A percentile compares a stretch with the other conserved stretches of the same genome.
Conservation (phyloP, 2,113 vertebrate genomes). For the Glaucidium brasilianum region DNA sequence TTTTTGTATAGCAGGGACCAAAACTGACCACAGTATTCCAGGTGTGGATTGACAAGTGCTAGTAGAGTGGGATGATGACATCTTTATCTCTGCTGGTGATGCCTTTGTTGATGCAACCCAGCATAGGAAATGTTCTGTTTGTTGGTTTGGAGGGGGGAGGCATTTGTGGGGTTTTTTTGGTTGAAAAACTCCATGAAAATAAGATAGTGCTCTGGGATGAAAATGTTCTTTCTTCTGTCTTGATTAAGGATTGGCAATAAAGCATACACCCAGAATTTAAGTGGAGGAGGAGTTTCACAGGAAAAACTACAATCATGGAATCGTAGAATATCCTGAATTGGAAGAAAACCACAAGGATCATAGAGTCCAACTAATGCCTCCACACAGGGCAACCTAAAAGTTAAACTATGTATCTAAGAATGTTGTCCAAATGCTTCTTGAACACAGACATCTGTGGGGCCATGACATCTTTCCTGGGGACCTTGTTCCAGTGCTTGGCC, state of each 20-base stretch:
- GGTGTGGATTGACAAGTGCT: no score
- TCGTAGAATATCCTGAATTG: not conserved
- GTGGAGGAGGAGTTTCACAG: not conserved
- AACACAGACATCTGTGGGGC: not conserved
- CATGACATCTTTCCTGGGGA: not conserved
- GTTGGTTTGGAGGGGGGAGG: not conserved
- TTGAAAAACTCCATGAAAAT: not conserved
- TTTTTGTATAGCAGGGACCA: no score
- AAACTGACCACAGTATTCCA: no score
- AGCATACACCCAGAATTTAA: not conserved
- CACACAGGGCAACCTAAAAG: not conserved
- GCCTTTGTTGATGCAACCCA: no score
- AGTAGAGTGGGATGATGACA: no score
- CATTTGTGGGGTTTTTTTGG: not conserved
- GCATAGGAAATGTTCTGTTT: not conserved
- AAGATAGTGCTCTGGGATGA: not conserved
- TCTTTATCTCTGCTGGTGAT: no score
- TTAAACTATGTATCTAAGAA: not conserved
- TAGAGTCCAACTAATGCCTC: not conserved
- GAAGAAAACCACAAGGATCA: not conserved
- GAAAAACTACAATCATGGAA: not conserved
- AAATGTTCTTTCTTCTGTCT: not conserved
- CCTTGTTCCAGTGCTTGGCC: not conserved
- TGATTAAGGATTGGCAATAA: not conserved
- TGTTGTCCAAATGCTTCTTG: not conserved